Evolutionary conservation across 2,797 vertebrate genomes (phyloP).

Genomic region (Glyptemys insculpta): DNA sequence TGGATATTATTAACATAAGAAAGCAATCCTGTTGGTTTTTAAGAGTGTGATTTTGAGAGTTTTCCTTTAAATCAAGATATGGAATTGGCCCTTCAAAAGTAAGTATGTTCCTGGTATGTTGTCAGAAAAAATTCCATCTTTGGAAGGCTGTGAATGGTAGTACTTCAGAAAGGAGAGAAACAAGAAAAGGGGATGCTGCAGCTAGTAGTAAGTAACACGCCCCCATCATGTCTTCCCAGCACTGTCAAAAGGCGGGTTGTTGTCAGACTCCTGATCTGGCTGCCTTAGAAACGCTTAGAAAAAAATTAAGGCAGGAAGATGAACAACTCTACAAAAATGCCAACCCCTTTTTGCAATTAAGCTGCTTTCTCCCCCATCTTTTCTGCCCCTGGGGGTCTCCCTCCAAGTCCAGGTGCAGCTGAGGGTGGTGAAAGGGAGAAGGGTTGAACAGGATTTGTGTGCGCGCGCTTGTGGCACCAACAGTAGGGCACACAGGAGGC

Average conservation of each 20-base stretch:
- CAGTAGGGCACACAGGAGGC: conserved; percentile 70
- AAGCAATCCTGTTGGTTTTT: not conserved
- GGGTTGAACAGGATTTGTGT: conserved; percentile 69
- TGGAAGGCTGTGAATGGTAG: conserved; percentile 70
- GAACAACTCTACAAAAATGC: conserved; percentile 43
- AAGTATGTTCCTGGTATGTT: not conserved
- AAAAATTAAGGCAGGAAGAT: conserved; percentile 59
- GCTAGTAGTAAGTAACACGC: conserved; percentile 68
- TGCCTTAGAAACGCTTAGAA: conserved; percentile 63
- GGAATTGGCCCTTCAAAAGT: conserved; percentile 64
- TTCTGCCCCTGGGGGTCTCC: conserved; percentile 42
- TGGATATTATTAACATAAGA: accelerated
- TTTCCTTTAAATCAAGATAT: conserved; percentile 10
- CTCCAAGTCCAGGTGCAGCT: conserved; percentile 16
- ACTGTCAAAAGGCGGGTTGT: conserved; percentile 79
- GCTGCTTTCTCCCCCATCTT: conserved; percentile 22
- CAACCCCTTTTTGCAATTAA: conserved; percentile 32
- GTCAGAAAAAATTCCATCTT: conserved; percentile 7
- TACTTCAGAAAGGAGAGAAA: conserved; percentile 61
- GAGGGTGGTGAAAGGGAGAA: conserved; percentile 28
- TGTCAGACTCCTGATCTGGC: conserved; percentile 74
- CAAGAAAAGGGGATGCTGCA: conserved; percentile 56
- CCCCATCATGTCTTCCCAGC: conserved; percentile 76
- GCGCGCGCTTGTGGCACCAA: conserved; percentile 20
- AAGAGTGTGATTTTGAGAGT: not conserved